Percentiles rank a stretch among this genome's conserved stretches.
Conservation (phyloP, 2,888 invertebrate genomes). For the Pinctada fucata region DNA sequence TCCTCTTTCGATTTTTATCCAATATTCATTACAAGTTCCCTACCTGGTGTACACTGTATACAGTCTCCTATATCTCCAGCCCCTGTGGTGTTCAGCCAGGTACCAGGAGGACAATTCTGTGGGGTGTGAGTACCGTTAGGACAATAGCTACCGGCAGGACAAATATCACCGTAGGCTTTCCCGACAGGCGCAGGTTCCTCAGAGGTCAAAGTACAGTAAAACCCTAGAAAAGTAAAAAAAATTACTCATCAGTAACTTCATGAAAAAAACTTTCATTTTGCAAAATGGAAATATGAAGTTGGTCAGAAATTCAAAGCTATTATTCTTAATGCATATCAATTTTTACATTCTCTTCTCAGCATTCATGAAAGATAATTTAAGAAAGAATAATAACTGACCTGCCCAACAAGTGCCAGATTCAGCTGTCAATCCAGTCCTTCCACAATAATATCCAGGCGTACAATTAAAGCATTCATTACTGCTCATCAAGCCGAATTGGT, state of each 20-base stretch:
- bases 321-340: too few relatives aligned
- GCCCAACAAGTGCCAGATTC: conserved; percentile 71
- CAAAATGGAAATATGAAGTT: too few relatives aligned
- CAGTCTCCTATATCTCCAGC: conserved; percentile 65
- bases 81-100: conserved; percentile 62
- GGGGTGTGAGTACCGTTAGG: conserved; percentile 69
- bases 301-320: too few relatives aligned
- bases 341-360: too few relatives aligned
- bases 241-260: background rate
- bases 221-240: conserved; percentile 53
- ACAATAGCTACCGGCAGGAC: conserved; percentile 71
- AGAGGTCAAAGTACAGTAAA: conserved; percentile 66
- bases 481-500: conserved; percentile 58
- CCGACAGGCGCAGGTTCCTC: conserved; percentile 61
- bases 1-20: too few relatives aligned
- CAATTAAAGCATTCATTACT: conserved; percentile 67
- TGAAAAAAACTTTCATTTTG: too few relatives aligned
- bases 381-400: conserved; percentile 53
- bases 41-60: conserved; percentile 67
- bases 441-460: conserved; percentile 72
- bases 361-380: too few relatives aligned
- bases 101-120: conserved; percentile 70
- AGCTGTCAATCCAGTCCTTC: conserved; percentile 65
- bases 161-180: conserved; percentile 65
- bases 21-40: background rate